Conservation (phyloP, 1,140 invertebrate species). For the Anastrepha obliqua region DNA sequence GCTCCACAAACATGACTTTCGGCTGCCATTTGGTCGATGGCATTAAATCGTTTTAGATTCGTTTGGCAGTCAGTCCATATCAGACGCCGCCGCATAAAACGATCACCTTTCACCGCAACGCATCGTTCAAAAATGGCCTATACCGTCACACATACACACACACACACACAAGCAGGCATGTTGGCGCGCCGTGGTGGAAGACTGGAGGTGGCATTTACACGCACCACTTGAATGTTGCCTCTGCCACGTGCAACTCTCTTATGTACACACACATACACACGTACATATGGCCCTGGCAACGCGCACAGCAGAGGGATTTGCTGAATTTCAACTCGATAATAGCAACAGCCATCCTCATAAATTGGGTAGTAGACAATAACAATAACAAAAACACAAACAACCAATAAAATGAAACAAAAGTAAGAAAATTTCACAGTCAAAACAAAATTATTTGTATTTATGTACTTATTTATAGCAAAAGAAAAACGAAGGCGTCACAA, state of each 20-base stretch:
- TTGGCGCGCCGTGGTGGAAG: no score
- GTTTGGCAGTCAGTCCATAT: background rate
- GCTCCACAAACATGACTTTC: background rate
- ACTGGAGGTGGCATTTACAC: slow-evolving; percentile 17
- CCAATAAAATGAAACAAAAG: slow-evolving; percentile 49
- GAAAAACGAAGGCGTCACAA: background rate
- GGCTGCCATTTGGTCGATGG: slow-evolving; percentile 42
- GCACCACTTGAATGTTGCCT: slow-evolving; percentile 9
- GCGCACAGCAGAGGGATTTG: background rate
- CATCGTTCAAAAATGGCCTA: background rate
- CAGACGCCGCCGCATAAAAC: background rate
- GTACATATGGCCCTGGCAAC: background rate
- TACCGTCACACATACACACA: slow-evolving; percentile 1
- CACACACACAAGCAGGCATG: background rate
- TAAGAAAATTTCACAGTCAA: slow-evolving; percentile 53
- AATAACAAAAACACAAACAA: slow-evolving; percentile 14
- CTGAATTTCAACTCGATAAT: slow-evolving; percentile 36
- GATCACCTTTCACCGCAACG: slow-evolving; percentile 45
- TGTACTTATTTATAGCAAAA: slow-evolving; percentile 46
- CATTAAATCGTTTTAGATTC: slow-evolving; percentile 49
- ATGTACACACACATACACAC: background rate
- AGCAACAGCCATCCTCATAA: background rate
- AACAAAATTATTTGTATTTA: slow-evolving; percentile 57
- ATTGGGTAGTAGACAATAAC: slow-evolving; percentile 6
- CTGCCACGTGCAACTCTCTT: background rate